Evolutionary conservation across 2,797 vertebrate genomes (phyloP).

Genomic region (Arvicola amphibius): DNA sequence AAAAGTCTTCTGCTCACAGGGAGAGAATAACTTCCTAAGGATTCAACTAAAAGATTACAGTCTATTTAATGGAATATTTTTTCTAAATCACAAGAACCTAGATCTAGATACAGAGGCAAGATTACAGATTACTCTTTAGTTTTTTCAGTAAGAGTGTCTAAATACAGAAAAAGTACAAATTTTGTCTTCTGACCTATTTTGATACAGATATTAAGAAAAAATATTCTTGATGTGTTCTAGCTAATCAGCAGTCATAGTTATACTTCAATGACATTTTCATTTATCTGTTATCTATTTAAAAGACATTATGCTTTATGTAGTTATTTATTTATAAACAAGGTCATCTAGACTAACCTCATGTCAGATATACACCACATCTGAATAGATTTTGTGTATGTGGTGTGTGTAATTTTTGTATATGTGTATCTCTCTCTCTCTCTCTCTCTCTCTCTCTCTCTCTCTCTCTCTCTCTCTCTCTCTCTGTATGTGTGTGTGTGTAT

Average conservation of each 20-base stretch:
- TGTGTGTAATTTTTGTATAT: not conserved
- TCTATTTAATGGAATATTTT: constrained; percentile 54
- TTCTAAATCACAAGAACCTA: constrained; percentile 26
- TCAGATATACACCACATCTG: not conserved
- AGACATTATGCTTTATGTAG: not conserved
- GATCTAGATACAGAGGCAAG: not conserved
- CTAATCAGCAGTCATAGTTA: not conserved
- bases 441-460: too few relatives aligned
- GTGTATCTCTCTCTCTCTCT: not conserved
- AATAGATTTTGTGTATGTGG: not conserved
- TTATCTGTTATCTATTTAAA: not conserved
- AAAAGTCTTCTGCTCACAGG: constrained; percentile 21
- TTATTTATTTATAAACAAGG: not conserved
- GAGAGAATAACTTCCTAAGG: constrained; percentile 25
- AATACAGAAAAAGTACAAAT: constrained; percentile 25
- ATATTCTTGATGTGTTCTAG: not conserved
- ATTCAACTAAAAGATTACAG: constrained; percentile 53
- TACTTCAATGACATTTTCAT: not conserved
- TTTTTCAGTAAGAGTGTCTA: constrained; percentile 36
- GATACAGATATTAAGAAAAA: not conserved
- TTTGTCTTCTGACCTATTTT: constrained; percentile 31
- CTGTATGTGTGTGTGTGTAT: not conserved
- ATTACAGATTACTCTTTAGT: not conserved
- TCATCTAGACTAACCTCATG: not conserved
- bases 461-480: not conserved